Base-by-base conservation (phyloP, 2,888 invertebrate genomes). In the Stratiomys singularior region DNA sequence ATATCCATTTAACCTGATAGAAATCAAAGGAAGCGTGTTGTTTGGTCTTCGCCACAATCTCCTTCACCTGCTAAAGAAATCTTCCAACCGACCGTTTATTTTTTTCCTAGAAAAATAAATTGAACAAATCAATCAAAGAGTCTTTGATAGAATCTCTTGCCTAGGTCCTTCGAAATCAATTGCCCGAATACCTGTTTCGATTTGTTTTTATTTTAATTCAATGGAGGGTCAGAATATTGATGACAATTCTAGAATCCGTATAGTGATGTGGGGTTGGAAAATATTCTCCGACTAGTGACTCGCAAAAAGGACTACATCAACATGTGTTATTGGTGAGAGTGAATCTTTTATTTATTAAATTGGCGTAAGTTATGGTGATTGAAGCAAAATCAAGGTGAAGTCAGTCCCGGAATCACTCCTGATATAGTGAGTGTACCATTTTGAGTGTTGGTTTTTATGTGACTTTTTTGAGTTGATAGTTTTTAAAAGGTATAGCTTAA, bases 151-250 rank as follows among this genome's bases (percentile, higher is more conserved):
- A 25, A 63, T 63, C 63, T 63, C 27, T 63, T n/a, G 7, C 27
- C 23, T 63, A 63, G 27, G 9, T 63, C 11, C 63, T 27, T 27
- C 25, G 28, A 23, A 27, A 27, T 27, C 63, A 63, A 63, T 63
- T 63, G 63, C 63, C 63, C 63, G 63, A 27, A 63, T 63, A 63
- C 63, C 63, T 27, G 23, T 63, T 63, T 63, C 63, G 63, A 63
- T 63, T 63, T 63, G 63, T 63, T 63, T 63, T 63, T 63, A 63
- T 63, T 63, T 63, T 27, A 63, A 63, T 27, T 63, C 63, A 63
- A 63, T 63, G 23, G 63, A 27, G 27, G 63, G 63, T 63, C 63
- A 63, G 63, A 63, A 63, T 63, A 63, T 63, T 63, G 63, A 63
- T 63, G 63, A 63, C 63, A 63, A 23, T 63, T 63, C 27, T 37